Evolutionary conservation across 2,797 vertebrate genomes (phyloP).

Genomic region (Pseudochromis fuscus): DNA sequence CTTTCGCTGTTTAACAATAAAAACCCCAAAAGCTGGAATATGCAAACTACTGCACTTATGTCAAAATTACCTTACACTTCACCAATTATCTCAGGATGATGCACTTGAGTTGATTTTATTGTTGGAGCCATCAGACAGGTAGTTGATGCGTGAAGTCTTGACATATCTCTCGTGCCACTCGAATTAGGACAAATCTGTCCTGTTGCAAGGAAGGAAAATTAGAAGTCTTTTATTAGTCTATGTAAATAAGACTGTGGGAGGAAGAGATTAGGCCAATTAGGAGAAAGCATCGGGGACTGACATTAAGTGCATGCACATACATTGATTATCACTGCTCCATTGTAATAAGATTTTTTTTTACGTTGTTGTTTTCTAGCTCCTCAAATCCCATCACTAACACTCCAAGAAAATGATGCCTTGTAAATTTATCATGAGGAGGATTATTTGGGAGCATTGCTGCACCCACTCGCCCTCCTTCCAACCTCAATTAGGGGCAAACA

Average conservation of each 20-base stretch:
- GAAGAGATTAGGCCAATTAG: constrained; percentile 65
- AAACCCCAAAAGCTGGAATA: constrained; percentile 1
- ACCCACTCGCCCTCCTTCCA: constrained; percentile 54
- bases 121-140: constrained; percentile 24
- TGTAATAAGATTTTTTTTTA: constrained; percentile 36
- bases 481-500: constrained; percentile 68
- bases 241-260: constrained; percentile 55
- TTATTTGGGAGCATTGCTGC: constrained; percentile 61
- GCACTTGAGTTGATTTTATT: constrained; percentile 25
- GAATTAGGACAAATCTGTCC: constrained; percentile 38
- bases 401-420: constrained; percentile 64
- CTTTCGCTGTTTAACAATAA: constrained; percentile 34
- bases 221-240: constrained; percentile 40
- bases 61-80: constrained; percentile 31
- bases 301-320: constrained; percentile 33
- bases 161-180: not conserved
- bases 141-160: constrained; percentile 8
- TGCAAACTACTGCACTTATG: not conserved
- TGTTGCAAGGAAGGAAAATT: constrained; percentile 31
- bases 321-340: constrained; percentile 45
- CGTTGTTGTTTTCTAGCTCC: constrained; percentile 31
- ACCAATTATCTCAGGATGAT: constrained; percentile 22
- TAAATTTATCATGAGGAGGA: constrained; percentile 68
- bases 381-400: constrained; percentile 48
- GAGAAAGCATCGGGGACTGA: constrained; percentile 56